phyloP scores from a whole-genome alignment of 2,797 vertebrate genomes.

The Nothura maculosa region DNA sequence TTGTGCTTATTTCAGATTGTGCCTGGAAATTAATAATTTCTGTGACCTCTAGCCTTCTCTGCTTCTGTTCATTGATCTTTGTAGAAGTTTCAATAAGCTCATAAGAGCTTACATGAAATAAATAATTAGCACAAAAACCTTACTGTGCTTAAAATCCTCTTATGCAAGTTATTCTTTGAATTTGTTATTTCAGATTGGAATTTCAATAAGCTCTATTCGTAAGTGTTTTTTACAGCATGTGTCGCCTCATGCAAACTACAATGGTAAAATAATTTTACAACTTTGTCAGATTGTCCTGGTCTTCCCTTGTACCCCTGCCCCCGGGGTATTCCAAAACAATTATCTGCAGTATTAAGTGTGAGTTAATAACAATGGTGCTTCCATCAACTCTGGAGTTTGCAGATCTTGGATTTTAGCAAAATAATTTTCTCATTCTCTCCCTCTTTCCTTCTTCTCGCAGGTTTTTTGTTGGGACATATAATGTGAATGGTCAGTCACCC shows the following conservation, averaged over 20 bases:
- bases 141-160: background rate
- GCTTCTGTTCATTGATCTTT: background rate
- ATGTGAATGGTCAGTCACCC: constrained; percentile 95
- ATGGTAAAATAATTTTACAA: background rate
- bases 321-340: background rate
- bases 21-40: background rate
- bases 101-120: background rate
- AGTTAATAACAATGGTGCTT: background rate
- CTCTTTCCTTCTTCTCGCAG: constrained; percentile 69
- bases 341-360: background rate
- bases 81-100: background rate
- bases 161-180: background rate
- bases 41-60: background rate
- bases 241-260: background rate
- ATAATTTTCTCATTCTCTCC: background rate
- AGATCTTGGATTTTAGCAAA: background rate
- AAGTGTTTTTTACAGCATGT: background rate
- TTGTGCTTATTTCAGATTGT: background rate
- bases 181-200: background rate
- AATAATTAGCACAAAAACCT: background rate
- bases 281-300: background rate
- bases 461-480: constrained; percentile 95
- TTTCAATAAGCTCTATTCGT: background rate
- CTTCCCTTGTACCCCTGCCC: background rate
- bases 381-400: background rate